Evolutionary conservation across 2,113 vertebrate species (phyloP).

Genomic region (Ceuthmochares aereus): DNA sequence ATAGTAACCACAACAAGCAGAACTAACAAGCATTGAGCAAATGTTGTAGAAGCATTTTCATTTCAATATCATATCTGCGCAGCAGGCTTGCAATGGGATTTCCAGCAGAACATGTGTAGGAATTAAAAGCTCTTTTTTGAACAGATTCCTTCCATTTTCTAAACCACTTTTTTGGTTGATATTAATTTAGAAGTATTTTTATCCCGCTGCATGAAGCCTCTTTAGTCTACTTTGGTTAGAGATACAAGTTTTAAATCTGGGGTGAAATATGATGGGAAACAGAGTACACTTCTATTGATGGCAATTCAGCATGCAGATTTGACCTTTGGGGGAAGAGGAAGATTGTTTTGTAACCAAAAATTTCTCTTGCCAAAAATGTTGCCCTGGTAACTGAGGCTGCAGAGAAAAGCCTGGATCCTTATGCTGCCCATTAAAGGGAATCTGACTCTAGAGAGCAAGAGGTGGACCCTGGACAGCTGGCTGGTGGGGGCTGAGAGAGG

Average conservation of each 20-base stretch:
- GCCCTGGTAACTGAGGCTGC: slow-evolving; percentile 37
- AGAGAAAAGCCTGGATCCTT: not conserved
- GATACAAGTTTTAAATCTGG: slow-evolving; percentile 17
- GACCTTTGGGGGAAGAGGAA: slow-evolving; percentile 25
- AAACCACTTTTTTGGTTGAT: not conserved
- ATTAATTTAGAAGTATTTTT: slow-evolving; percentile 46
- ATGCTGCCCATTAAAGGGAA: slow-evolving; percentile 18
- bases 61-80: not conserved
- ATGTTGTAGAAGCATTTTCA: not conserved
- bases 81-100: not conserved
- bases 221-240: slow-evolving; percentile 39
- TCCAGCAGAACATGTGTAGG: not conserved
- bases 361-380: slow-evolving; percentile 56
- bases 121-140: slow-evolving; percentile 26
- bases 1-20: not conserved
- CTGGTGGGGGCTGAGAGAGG: not conserved
- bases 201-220: not conserved
- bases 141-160: slow-evolving; percentile 4
- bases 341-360: slow-evolving; percentile 59
- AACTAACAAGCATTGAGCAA: not conserved
- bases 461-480: not conserved
- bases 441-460: slow-evolving; percentile 15
- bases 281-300: not conserved
- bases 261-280: slow-evolving; percentile 11
- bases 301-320: slow-evolving; percentile 54